Conservation (phyloP, 2,113 vertebrate genomes). For the Bufo gargarizans region DNA sequence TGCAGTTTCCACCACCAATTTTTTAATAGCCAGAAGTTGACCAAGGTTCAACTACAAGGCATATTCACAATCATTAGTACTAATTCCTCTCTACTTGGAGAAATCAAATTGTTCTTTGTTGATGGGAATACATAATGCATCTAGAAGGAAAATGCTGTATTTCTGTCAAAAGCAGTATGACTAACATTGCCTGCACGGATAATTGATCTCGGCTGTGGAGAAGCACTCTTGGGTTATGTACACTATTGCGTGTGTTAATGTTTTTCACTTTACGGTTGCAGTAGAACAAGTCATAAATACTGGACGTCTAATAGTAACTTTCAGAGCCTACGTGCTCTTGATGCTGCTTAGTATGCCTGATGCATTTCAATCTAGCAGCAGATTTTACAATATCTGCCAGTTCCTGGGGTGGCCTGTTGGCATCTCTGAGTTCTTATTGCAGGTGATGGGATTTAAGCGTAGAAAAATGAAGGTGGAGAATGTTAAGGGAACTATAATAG, state of each 20-base stretch:
- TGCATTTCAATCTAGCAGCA: slow-evolving; percentile 22
- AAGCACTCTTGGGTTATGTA: slow-evolving; percentile 28
- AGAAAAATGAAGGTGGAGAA: slow-evolving; percentile 15
- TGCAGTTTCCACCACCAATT: neutral
- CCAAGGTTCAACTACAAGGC: neutral
- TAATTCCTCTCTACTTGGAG: slow-evolving; percentile 5
- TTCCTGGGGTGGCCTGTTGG: neutral
- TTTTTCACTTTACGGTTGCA: slow-evolving; percentile 44
- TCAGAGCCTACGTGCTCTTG: neutral
- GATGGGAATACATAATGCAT: neutral
- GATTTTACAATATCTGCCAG: slow-evolving; percentile 18
- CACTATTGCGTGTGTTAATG: slow-evolving; percentile 26
- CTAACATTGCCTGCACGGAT: neutral
- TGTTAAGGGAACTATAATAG: slow-evolving; percentile 2
- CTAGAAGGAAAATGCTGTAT: neutral
- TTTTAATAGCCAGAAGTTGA: neutral
- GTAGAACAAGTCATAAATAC: slow-evolving; percentile 46
- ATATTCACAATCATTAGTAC: neutral
- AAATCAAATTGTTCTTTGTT: slow-evolving; percentile 2
- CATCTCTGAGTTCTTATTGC: neutral
- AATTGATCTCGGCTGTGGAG: slow-evolving; percentile 16
- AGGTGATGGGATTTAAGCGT: slow-evolving; percentile 18
- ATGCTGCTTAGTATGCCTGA: slow-evolving; percentile 26
- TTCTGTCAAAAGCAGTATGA: neutral
- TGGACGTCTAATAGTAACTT: slow-evolving; percentile 32